phyloP scores from a whole-genome alignment of 1,140 invertebrate genomes.

The Drosophila carrolli region DNA sequence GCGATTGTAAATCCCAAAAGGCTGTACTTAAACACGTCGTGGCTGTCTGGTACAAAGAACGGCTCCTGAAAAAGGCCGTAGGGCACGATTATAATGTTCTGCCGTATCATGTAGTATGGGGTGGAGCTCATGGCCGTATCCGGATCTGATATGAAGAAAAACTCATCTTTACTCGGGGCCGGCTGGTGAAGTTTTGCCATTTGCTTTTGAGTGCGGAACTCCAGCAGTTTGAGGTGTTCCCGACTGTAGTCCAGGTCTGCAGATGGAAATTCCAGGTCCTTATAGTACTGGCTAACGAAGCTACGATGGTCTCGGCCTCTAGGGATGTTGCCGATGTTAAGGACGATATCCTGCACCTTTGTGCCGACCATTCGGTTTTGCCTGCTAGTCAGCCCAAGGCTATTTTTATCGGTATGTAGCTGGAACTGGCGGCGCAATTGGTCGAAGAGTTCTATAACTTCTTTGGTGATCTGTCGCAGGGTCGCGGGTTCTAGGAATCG shows the following conservation, averaged over 20 bases:
- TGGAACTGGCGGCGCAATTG: conserved; percentile 42
- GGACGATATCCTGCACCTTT: conserved; percentile 39
- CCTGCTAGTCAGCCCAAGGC: conserved; percentile 2
- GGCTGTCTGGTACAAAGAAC: conserved; percentile 37
- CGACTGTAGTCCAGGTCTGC: conserved; percentile 29
- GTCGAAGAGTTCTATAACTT: conserved; percentile 25
- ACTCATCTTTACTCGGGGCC: background rate
- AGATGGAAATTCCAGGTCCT: conserved; percentile 18
- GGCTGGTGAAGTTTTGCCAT: conserved; percentile 22
- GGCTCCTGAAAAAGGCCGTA: conserved; percentile 62
- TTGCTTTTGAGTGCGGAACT: conserved; percentile 24
- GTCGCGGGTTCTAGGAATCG: conserved; percentile 17
- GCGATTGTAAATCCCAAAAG: conserved; percentile 67
- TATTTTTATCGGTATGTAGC: conserved; percentile 25
- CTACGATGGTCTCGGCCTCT: conserved; percentile 5
- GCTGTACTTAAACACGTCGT: conserved; percentile 67
- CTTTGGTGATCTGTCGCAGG: conserved; percentile 1
- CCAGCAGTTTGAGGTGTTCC: conserved; percentile 55
- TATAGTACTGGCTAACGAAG: conserved; percentile 47
- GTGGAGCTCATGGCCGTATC: conserved; percentile 40
- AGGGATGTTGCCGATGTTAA: conserved; percentile 76
- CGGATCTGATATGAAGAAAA: conserved; percentile 38
- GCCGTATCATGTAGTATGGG: conserved; percentile 52
- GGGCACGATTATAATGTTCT: conserved; percentile 62
- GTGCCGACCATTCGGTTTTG: conserved; percentile 7